Conservation (phyloP, 1,140 invertebrate genomes). For the Calycopis cecrops region DNA sequence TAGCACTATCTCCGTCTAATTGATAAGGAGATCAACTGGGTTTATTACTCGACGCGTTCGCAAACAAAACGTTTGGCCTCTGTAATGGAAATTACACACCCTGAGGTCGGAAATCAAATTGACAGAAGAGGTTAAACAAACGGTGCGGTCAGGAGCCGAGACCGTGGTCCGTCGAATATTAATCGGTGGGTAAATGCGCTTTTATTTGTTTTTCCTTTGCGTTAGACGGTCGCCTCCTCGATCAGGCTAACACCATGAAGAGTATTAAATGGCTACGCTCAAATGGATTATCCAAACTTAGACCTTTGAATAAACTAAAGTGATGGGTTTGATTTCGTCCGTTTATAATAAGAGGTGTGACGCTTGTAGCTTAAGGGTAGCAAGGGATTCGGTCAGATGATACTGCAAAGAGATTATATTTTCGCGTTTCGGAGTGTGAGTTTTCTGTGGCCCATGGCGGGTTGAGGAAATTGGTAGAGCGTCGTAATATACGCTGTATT, state of each 20-base stretch:
- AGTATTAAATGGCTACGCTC: conserved; percentile 15
- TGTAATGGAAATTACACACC: conserved; percentile 71
- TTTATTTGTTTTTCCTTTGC: conserved; percentile 67
- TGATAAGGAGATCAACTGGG: conserved; percentile 26
- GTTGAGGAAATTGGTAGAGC: too few relatives aligned
- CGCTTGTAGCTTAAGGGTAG: too few relatives aligned
- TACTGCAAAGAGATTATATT: too few relatives aligned
- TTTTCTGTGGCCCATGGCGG: too few relatives aligned
- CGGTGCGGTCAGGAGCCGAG: conserved; percentile 63
- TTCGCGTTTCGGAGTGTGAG: too few relatives aligned
- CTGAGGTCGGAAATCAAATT: conserved; percentile 71
- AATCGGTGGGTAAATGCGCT: conserved; percentile 70
- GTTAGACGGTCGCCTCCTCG: conserved; percentile 31
- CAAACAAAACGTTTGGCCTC: conserved; percentile 61
- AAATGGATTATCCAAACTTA: conserved; percentile 6
- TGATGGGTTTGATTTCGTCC: too few relatives aligned
- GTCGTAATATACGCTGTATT: too few relatives aligned
- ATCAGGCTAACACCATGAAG: conserved; percentile 32
- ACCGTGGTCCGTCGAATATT: conserved; percentile 67
- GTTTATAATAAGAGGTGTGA: too few relatives aligned
- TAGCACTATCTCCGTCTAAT: conserved; percentile 17
- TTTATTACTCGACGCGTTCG: conserved; percentile 49
- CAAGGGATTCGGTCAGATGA: too few relatives aligned
- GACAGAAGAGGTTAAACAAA: conserved; percentile 74
- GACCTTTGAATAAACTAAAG: too few relatives aligned